Percentiles rank a stretch among this genome's conserved stretches.
Conservation (phyloP, 2,797 vertebrate species). For the Babyrousa celebensis region DNA sequence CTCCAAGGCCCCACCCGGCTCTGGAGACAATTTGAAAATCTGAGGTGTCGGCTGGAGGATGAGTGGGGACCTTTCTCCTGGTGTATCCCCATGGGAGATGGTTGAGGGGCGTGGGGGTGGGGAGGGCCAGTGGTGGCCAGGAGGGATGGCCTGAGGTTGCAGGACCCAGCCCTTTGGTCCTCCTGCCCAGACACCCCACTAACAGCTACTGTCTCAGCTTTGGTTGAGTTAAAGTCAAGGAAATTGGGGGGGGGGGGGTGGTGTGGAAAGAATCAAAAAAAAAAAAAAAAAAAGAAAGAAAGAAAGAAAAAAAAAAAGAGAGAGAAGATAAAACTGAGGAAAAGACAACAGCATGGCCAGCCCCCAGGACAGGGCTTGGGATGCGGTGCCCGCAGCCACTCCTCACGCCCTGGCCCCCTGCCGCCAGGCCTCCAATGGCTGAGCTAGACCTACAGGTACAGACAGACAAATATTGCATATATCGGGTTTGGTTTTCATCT, state of each 20-base stretch:
- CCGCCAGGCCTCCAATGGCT: neutral
- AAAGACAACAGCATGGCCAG: neutral
- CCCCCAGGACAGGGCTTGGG: neutral
- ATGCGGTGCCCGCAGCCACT: neutral
- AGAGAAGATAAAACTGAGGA: neutral
- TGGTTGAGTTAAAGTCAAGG: conserved; percentile 59
- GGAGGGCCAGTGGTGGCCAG: fast-evolving
- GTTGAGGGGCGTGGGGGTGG: fast-evolving
- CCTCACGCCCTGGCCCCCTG: fast-evolving
- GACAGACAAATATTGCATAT: conserved; percentile 90
- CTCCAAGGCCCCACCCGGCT: neutral
- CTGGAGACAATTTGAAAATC: neutral
- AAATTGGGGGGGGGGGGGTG: neutral
- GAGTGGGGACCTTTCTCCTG: neutral
- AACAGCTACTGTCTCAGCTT: conserved; percentile 68
- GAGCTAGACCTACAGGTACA: conserved; percentile 5
- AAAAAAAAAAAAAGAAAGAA: neutral
- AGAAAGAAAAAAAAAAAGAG: neutral
- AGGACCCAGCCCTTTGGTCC: neutral
- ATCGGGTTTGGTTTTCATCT: conserved; percentile 75
- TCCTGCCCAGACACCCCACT: neutral
- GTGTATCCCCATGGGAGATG: neutral
- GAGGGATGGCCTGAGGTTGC: neutral
- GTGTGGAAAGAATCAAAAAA: too few relatives aligned
- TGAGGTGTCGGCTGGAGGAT: fast-evolving